Conservation (phyloP, 1,140 invertebrate genomes). For the Trialeurodes vaporariorum region DNA sequence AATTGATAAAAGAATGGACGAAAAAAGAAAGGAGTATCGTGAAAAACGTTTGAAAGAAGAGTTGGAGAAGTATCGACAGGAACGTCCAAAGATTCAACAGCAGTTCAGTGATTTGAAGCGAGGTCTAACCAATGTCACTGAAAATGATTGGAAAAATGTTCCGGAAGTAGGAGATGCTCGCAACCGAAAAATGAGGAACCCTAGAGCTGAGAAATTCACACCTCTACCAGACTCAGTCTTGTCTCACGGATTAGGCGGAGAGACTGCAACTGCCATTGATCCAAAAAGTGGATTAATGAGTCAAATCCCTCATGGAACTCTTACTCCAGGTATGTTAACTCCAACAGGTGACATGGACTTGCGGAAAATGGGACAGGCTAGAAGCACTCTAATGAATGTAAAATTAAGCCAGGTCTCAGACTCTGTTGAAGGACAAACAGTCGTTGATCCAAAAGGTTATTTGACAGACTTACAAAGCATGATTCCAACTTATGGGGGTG, state of each 20-base stretch:
- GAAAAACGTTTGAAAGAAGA: conserved; percentile 54
- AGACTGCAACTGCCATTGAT: conserved; percentile 70
- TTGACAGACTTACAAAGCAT: conserved; percentile 97
- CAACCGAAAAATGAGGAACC: conserved; percentile 92
- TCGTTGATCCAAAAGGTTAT: conserved; percentile 99
- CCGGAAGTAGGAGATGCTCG: conserved; percentile 99
- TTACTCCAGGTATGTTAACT: conserved; percentile 54
- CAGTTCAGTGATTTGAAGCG: conserved; percentile 97
- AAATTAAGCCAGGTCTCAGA: conserved; percentile 97
- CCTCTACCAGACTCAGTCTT: conserved; percentile 94
- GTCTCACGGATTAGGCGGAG: conserved; percentile 76
- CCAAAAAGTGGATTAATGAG: conserved; percentile 70
- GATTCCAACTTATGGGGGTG: conserved; percentile 95
- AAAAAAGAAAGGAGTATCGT: conserved; percentile 90
- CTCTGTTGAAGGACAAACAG: conserved; percentile 96
- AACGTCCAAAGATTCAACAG: conserved; percentile 98
- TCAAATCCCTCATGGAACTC: conserved; percentile 60
- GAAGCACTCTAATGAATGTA: conserved; percentile 99
- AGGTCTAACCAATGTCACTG: conserved; percentile 70
- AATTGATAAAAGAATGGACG: conserved; percentile 98
- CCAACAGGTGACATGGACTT: conserved; percentile 90
- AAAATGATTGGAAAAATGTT: conserved; percentile 92
- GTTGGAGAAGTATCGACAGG: conserved; percentile 94
- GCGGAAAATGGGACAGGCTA: conserved; percentile 95
- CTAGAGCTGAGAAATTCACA: conserved; percentile 90